Base-by-base conservation (phyloP, 2,113 vertebrate genomes). In the Nothocercus nigrocapillus region DNA sequence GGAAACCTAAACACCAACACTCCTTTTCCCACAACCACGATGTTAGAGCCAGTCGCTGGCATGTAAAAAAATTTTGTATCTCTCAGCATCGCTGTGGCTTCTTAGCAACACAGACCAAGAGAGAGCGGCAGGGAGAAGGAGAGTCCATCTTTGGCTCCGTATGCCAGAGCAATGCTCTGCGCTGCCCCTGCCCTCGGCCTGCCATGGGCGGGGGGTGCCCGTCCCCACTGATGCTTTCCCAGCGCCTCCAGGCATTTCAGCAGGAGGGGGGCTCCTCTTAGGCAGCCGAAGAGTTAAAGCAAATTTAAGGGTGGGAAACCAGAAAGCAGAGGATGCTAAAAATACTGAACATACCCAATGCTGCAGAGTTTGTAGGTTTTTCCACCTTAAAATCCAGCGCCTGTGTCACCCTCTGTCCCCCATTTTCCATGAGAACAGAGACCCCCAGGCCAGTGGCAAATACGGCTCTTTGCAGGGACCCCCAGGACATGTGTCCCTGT, bases 401-500 rank as follows among this genome's bases (percentile, higher is more conserved):
- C 44, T 32, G 75, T 83, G 73, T 84, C 88, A 88, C 80, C 87
- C 67, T 94, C 85, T 38, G 0, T 81, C 66, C 88, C 34, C 81
- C 92, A 68, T 61, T 96, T 89, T 95, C 89, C 91, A 94, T 89
- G 63, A 95, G 78, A 96, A 95, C 90, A 9, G 86, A 44, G 92
- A 94, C 67, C 77, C 81, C 66, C 81, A 34, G 53, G 63, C 28
- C 7, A 6, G 34, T 90, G 90, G 73, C 88, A 94, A 90, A 56
- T 12, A 47, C 91, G 89, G 89, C 81, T 93, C 87, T 89, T 89
- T 85, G 89, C 94, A 95, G 87, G 91, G 92, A 92, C 92, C 89
- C 77, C 88, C 88, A 85, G 85, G 95, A 51, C 85, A 82, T 27
- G 69, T 81, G 61, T 94, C 72, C 63, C 54, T 86, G 84, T 90